phyloP scores from a whole-genome alignment of 92 coral and sea anemone species.

The Palythoa grandiflora region DNA sequence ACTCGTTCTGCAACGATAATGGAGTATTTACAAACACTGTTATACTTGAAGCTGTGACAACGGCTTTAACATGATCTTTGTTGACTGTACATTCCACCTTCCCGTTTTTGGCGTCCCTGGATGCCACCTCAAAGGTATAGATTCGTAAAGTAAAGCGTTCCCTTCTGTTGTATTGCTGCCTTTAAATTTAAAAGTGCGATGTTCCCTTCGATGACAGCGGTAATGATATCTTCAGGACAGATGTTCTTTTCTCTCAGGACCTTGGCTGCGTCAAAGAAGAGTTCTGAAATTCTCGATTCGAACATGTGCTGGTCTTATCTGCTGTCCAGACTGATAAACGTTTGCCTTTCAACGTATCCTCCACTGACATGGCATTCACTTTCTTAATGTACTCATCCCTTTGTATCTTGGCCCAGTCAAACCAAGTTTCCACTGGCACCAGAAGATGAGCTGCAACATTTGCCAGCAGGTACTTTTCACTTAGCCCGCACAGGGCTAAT shows the following conservation, averaged over 20 bases:
- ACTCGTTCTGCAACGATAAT: constrained; percentile 71
- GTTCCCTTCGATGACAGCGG: constrained; percentile 56
- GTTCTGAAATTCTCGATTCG: constrained; percentile 60
- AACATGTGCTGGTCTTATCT: constrained; percentile 45
- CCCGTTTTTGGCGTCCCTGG: constrained; percentile 58
- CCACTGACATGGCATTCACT: constrained; percentile 62
- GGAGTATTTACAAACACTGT: constrained; percentile 70
- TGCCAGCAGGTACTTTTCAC: constrained; percentile 66
- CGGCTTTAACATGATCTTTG: constrained; percentile 64
- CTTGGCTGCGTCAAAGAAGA: constrained; percentile 59
- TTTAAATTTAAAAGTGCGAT: constrained; percentile 54
- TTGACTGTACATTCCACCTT: constrained; percentile 61
- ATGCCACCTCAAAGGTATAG: constrained; percentile 68
- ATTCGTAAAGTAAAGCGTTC: constrained; percentile 52
- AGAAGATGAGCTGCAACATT: constrained; percentile 64
- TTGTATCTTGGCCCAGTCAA: constrained; percentile 59
- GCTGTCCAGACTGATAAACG: constrained; percentile 48
- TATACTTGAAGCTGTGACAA: constrained; percentile 70
- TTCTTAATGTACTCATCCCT: constrained; percentile 61
- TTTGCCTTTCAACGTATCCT: constrained; percentile 59
- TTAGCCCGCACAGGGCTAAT: constrained; percentile 64
- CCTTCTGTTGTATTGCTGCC: constrained; percentile 67
- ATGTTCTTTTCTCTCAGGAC: constrained; percentile 58
- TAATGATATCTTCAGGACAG: constrained; percentile 50
- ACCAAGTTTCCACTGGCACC: constrained; percentile 70